phyloP scores from a whole-genome alignment of 2,888 invertebrate genomes.

The Dendrolimus pini region DNA sequence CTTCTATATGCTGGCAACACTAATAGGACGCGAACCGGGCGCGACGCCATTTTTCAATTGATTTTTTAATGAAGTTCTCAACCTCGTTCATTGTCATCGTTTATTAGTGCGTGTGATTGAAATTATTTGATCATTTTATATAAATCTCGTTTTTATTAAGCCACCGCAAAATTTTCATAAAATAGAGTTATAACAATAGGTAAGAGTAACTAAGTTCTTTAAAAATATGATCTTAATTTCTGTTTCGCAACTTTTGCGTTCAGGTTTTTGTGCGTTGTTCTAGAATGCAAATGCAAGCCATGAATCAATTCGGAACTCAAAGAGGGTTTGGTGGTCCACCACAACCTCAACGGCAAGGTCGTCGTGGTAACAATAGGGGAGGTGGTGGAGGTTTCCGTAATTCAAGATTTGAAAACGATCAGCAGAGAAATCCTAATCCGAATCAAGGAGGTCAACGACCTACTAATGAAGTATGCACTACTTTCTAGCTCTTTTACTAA shows the following conservation, averaged over 20 bases:
- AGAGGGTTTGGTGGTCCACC: conserved; percentile 70
- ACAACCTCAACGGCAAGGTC: conserved; percentile 63
- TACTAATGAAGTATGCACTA: conserved; percentile 41
- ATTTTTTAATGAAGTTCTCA: too few species aligned
- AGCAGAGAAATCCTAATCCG: conserved; percentile 41
- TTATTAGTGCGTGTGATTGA: too few species aligned
- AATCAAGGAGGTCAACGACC: conserved; percentile 65
- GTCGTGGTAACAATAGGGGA: conserved; percentile 51
- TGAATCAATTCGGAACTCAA: conserved; percentile 61
- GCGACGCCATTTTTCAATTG: too few species aligned
- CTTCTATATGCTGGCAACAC: too few species aligned
- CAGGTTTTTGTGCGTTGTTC: conserved; percentile 11
- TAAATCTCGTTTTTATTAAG: too few species aligned
- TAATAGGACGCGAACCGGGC: too few species aligned
- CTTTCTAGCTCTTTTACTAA: neutral
- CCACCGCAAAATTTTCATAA: too few species aligned
- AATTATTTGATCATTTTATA: too few species aligned
- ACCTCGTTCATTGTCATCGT: too few species aligned
- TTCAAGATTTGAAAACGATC: conserved; percentile 57
- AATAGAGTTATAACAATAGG: too few species aligned
- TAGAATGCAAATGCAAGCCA: conserved; percentile 60
- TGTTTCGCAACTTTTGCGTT: neutral
- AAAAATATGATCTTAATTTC: too few species aligned
- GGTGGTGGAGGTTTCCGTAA: conserved; percentile 60
- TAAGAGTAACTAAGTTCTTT: too few species aligned